Evolutionary conservation across 2,888 invertebrate species (phyloP).

Genomic region (Trichogramma dendrolimi): DNA sequence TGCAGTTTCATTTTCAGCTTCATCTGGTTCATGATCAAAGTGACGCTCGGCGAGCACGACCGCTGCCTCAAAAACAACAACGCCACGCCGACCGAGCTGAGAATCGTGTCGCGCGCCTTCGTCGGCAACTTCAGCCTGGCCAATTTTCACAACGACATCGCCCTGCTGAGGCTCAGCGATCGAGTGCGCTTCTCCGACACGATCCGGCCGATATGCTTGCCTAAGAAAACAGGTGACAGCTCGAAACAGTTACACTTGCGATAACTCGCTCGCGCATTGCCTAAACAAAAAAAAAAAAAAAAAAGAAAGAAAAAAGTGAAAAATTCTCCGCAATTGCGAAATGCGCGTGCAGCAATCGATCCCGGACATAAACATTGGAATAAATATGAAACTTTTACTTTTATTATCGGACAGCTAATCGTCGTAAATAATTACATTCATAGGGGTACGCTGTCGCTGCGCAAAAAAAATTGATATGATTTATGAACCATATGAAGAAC

Average conservation of each 20-base stretch:
- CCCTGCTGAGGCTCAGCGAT: constrained; percentile 75
- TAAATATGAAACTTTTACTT: constrained; percentile 4
- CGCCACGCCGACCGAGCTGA: constrained; percentile 64
- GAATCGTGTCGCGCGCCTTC: constrained; percentile 68
- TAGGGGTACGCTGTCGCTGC: constrained; percentile 9
- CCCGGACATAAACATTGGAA: constrained; percentile 9
- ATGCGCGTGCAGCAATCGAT: constrained; percentile 4
- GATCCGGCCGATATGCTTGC: constrained; percentile 80
- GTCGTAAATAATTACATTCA: constrained; percentile 14
- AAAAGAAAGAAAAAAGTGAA: background rate
- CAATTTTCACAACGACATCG: constrained; percentile 86
- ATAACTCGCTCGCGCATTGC: background rate
- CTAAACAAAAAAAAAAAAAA: background rate
- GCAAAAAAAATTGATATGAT: constrained; percentile 6
- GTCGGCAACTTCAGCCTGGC: constrained; percentile 78
- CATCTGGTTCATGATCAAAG: constrained; percentile 91
- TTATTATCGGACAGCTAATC: constrained; percentile 6
- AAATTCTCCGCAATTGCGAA: background rate
- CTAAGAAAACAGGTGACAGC: constrained; percentile 60
- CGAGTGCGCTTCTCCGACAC: constrained; percentile 73
- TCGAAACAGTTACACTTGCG: background rate
- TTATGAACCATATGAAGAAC: constrained; percentile 5
- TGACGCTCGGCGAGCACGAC: constrained; percentile 83
- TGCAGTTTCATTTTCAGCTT: constrained; percentile 60
- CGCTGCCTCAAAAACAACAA: constrained; percentile 65